These are phyloP conservation scores for Metalampra italica DNA, from an alignment of 2,888 invertebrate species.

Conservation along the genomic window DNA sequence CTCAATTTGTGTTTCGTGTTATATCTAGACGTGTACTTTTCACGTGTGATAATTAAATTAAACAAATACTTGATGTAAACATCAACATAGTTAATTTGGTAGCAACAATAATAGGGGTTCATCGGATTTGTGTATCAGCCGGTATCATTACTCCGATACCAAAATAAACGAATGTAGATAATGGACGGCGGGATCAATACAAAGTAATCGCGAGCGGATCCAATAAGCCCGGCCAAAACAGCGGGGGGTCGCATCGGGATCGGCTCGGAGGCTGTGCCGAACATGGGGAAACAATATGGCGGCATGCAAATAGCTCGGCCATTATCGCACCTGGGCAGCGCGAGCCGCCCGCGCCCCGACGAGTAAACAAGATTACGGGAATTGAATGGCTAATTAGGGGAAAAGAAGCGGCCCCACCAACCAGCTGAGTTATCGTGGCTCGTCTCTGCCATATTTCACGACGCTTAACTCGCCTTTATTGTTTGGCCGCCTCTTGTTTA, in stretches of 20 bases:
- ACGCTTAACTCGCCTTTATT: constrained; percentile 71
- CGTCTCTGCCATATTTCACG: constrained; percentile 73
- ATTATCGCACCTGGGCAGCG: constrained; percentile 78
- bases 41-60: no score
- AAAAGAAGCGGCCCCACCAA: constrained; percentile 67
- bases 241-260: constrained; percentile 63
- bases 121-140: constrained; percentile 57
- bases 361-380: constrained; percentile 78
- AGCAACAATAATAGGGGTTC: constrained; percentile 36
- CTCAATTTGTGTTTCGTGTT: no score
- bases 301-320: constrained; percentile 78
- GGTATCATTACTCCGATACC: constrained; percentile 68
- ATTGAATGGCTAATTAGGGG: constrained; percentile 78
- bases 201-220: constrained; percentile 76
- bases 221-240: constrained; percentile 75
- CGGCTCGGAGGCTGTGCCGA: constrained; percentile 47
- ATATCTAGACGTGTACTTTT: no score
- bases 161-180: constrained; percentile 76
- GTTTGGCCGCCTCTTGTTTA: constrained; percentile 69
- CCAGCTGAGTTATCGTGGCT: constrained; percentile 66
- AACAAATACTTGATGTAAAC: no score
- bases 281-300: constrained; percentile 76
- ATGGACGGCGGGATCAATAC: constrained; percentile 76
- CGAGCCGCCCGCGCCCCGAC: constrained; percentile 48
- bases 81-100: no score